A percentile compares a stretch with the other conserved stretches of the same genome.
These are phyloP conservation scores for Paralichthys olivaceus DNA, from an alignment of 2,113 vertebrate species.

Conservation along the genomic window DNA sequence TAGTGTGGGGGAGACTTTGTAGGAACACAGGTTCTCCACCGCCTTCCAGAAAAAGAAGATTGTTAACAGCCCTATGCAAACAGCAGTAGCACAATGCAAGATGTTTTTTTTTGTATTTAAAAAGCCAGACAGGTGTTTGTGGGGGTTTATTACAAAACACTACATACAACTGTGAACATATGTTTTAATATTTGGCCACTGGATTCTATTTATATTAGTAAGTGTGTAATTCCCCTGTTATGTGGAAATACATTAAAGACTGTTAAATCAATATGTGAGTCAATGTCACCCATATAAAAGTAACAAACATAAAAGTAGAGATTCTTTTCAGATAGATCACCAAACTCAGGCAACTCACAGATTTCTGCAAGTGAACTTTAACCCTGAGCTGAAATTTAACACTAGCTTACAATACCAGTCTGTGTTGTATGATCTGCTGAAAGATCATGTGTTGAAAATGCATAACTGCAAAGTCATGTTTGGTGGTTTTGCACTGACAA, in stretches of 20 bases:
- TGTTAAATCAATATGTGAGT: background rate
- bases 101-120: too few relatives aligned
- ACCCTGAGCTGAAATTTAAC: too few relatives aligned
- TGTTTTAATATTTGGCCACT: background rate
- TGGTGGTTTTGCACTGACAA: too few relatives aligned
- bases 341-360: background rate
- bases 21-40: conserved; percentile 98
- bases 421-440: too few relatives aligned
- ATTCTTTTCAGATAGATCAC: background rate
- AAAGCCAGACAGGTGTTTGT: too few relatives aligned
- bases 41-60: conserved; percentile 80
- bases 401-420: too few relatives aligned
- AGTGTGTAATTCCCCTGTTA: too few relatives aligned
- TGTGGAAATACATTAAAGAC: background rate
- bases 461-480: background rate
- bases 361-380: too few relatives aligned
- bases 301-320: background rate
- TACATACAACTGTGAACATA: too few relatives aligned
- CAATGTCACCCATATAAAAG: background rate
- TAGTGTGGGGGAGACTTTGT: conserved; percentile 98
- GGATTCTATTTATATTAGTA: background rate
- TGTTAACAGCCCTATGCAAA: background rate
- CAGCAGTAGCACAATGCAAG: too few relatives aligned
- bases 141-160: too few relatives aligned
- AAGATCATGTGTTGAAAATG: too few relatives aligned